Percentiles rank a stretch among this genome's conserved stretches.
These are phyloP conservation scores for Parthenolecanium corni DNA, from an alignment of 2,888 invertebrate genomes.

Conservation along the genomic window DNA sequence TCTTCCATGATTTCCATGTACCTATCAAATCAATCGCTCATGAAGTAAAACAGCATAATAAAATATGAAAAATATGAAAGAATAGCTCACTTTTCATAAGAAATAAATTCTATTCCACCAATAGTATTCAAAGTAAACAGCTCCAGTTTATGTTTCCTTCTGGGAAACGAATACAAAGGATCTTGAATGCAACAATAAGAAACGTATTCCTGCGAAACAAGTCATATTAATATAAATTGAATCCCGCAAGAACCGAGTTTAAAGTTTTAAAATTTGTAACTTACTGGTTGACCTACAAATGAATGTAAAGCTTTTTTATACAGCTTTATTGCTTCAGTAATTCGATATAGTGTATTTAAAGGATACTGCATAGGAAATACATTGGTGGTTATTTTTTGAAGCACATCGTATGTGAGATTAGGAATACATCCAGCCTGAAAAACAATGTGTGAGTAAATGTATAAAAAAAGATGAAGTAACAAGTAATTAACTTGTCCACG, in stretches of 20 bases:
- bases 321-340: constrained; percentile 51
- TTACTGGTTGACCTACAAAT: constrained; percentile 52
- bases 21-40: constrained; percentile 39
- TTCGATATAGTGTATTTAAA: constrained; percentile 53
- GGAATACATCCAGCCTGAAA: constrained; percentile 69
- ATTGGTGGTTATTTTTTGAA: constrained; percentile 43
- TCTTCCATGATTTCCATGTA: constrained; percentile 67
- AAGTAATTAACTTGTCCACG: too few relatives aligned
- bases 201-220: constrained; percentile 41
- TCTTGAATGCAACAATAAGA: constrained; percentile 54
- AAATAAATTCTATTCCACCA: constrained; percentile 58
- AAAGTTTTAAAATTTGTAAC: constrained; percentile 6
- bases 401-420: constrained; percentile 65
- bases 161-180: constrained; percentile 51
- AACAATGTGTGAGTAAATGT: not conserved
- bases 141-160: constrained; percentile 59
- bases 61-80: constrained; percentile 13
- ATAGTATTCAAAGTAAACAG: constrained; percentile 67
- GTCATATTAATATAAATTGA: too few relatives aligned
- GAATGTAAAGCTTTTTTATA: constrained; percentile 54
- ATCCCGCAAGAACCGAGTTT: not conserved
- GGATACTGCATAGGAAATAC: constrained; percentile 59
- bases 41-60: constrained; percentile 19
- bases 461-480: not conserved
- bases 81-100: constrained; percentile 43